These are phyloP conservation scores for Montifringilla adamsi DNA, from an alignment of 2,113 vertebrate genomes.

Conservation along the genomic window DNA sequence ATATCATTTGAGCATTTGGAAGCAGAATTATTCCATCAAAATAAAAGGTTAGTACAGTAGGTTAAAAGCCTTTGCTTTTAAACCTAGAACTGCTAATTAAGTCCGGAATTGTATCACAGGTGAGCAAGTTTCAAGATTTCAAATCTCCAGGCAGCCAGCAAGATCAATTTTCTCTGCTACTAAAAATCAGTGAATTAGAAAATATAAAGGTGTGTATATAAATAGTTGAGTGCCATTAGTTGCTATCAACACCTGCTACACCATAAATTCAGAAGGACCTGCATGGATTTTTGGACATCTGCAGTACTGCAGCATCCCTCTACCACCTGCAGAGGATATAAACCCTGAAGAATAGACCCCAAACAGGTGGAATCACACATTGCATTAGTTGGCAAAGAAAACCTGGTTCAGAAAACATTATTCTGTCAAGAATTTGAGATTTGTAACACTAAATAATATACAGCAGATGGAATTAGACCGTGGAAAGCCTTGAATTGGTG, in stretches of 20 bases:
- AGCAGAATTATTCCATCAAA: neutral
- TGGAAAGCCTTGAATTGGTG: neutral
- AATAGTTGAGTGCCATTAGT: slow-evolving; percentile 20
- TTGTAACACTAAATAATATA: neutral
- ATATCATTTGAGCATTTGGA: neutral
- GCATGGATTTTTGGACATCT: neutral
- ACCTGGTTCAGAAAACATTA: neutral
- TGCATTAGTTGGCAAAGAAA: neutral
- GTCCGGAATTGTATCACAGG: neutral
- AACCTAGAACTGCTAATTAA: neutral
- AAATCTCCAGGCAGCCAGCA: neutral
- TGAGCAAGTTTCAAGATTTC: neutral
- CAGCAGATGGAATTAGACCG: neutral
- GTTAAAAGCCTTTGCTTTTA: neutral
- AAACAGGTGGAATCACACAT: neutral
- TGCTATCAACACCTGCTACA: neutral
- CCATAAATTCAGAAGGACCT: neutral
- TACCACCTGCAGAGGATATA: neutral
- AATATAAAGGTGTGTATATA: neutral
- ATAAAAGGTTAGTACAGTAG: neutral
- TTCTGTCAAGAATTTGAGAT: neutral
- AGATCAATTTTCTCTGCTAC: neutral
- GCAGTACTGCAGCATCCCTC: neutral
- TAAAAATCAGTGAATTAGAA: slow-evolving; percentile 46
- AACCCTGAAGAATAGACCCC: neutral